These are phyloP conservation scores for Tethea ocularis DNA, from an alignment of 2,888 invertebrate species.

Conservation along the genomic window DNA sequence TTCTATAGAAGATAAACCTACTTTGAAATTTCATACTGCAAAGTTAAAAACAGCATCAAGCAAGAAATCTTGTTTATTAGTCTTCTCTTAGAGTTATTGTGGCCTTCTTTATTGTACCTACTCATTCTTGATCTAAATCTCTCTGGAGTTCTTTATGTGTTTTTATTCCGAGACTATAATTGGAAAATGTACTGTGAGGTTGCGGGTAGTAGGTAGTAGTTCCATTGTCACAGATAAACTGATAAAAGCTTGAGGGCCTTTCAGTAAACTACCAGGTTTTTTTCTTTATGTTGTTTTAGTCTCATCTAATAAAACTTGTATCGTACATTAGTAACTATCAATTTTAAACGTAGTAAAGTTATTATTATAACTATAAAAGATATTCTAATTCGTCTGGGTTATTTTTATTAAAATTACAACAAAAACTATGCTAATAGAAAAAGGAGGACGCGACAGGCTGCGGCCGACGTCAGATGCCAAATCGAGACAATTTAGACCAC, in stretches of 20 bases:
- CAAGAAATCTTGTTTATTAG: too few relatives aligned
- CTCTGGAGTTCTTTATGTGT: background rate
- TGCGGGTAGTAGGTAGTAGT: background rate
- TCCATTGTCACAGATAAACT: background rate
- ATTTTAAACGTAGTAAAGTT: too few relatives aligned
- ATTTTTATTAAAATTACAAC: conserved; percentile 22
- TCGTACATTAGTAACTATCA: too few relatives aligned
- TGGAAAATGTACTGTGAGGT: background rate
- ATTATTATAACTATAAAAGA: background rate
- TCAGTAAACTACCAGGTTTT: background rate
- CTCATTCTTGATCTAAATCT: background rate
- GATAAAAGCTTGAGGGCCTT: too few relatives aligned
- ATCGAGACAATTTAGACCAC: conserved; percentile 25
- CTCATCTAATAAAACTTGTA: too few relatives aligned
- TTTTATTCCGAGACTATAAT: too few relatives aligned
- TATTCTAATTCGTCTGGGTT: background rate
- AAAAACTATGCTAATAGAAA: conserved; percentile 27
- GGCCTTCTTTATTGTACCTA: background rate
- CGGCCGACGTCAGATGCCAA: conserved; percentile 25
- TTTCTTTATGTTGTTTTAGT: too few relatives aligned
- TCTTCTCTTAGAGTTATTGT: too few relatives aligned
- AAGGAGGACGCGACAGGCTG: conserved; percentile 17
- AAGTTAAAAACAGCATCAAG: background rate
- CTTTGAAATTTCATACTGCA: background rate
- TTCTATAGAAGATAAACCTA: background rate